Base-by-base conservation (phyloP, 2,888 invertebrate genomes). In the Pherbina coryleti region DNA sequence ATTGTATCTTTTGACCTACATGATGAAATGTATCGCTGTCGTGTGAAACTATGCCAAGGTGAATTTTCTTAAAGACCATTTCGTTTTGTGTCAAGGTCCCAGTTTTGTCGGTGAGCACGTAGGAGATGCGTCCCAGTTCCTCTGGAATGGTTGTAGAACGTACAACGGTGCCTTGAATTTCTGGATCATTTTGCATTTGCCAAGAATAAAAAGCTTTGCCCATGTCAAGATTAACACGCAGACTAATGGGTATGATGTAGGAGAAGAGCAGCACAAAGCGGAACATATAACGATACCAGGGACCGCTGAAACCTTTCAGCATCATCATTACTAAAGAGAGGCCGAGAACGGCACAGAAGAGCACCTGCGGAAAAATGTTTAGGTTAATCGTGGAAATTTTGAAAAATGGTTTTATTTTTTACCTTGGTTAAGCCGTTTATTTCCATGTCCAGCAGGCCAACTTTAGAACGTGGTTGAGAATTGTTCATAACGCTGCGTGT, bases 401-500 rank as follows among this genome's bases (percentile, higher is more conserved):
- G 55, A 1, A 3, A 19, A 19, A 19, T 8, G 7, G 3, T 8
- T 55, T 55, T 44, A 5, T 69, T 44, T 5, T n/a, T 44, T 37
- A 92, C 93, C 92, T 99, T 99, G 4, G 99, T 99, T 80, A 99
- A 91, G 82, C 97, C 95, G 91, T 99, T 99, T 77, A 99, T 95
- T 91, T 98, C 98, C 85, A 97, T 92, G 90, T 99, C 99, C 17
- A 99, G 91, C 8, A 98, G 92, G 8, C 99, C 99, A 77, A 98
- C 95, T 92, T 99, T 99, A 34, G 97, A 98, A 77, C 98, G 93
- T 0, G 99, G 98, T 67, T 95, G 93, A 0, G 98, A 97, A 88
- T 99, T 99, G 91, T 99, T 99, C 99, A 99, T 99, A 14, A 98
- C 97, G 83, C 97, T 97, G 82, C 99, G 92, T 0, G 99, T 99